Percentiles rank a stretch among this genome's conserved stretches.
phyloP scores from a whole-genome alignment of 2,113 vertebrate genomes.

The Scytalopus superciliaris region DNA sequence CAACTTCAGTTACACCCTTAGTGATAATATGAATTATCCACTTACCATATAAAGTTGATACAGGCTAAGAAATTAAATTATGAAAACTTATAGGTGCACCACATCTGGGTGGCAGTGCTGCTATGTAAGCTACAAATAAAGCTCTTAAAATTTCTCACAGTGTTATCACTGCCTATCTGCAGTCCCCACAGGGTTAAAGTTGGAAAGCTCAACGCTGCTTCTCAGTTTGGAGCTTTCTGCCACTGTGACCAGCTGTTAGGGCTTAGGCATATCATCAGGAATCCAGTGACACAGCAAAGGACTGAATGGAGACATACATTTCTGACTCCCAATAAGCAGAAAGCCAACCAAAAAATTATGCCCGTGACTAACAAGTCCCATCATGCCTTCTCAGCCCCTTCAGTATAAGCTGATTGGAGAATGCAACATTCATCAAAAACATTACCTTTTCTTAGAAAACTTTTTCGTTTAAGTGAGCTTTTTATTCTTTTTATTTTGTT shows the following conservation, averaged over 20 bases:
- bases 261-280: conserved; percentile 13
- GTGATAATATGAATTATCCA: background rate
- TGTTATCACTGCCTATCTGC: background rate
- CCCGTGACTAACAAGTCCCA: conserved; percentile 40
- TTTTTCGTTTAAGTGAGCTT: background rate
- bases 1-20: background rate
- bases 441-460: background rate
- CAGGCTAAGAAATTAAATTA: background rate
- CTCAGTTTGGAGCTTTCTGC: background rate
- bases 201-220: background rate
- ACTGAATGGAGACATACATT: background rate
- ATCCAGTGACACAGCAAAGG: conserved; percentile 41
- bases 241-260: conserved; percentile 17
- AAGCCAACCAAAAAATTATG: conserved; percentile 1
- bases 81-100: background rate
- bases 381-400: background rate
- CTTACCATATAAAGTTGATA: background rate
- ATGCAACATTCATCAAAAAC: background rate
- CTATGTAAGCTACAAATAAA: background rate
- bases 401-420: background rate
- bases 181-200: conserved; percentile 6
- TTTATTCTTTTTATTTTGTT: background rate
- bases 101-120: background rate
- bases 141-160: background rate
- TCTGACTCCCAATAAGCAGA: background rate